phyloP scores from a whole-genome alignment of 2,797 vertebrate species.

The Clamator glandarius region DNA sequence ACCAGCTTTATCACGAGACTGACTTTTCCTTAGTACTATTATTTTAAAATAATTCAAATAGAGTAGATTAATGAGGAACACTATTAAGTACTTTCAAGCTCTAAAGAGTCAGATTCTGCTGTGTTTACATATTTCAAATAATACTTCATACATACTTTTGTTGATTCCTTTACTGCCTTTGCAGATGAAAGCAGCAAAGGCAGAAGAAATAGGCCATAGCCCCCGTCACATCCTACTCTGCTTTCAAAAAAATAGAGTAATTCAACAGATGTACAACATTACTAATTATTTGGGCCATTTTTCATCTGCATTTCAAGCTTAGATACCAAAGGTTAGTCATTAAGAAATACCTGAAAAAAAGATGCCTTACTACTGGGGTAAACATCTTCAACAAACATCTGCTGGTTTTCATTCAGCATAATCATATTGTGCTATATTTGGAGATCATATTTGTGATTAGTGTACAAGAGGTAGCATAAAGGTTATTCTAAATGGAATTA shows the following conservation, averaged over 20 bases:
- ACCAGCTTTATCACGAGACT: not conserved
- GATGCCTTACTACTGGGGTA: not conserved
- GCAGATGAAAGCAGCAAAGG: not conserved
- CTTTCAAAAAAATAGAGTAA: not conserved
- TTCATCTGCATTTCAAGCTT: not conserved
- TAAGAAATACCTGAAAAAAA: not conserved
- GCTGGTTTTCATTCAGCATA: not conserved
- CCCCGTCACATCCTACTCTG: not conserved
- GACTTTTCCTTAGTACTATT: not conserved
- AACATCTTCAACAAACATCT: not conserved
- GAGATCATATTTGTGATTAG: not conserved
- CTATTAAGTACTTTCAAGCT: not conserved
- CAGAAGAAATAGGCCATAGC: not conserved
- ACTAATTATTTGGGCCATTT: not conserved
- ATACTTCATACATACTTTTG: not conserved
- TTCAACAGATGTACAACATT: not conserved
- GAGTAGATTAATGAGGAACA: not conserved
- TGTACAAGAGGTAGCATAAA: not conserved
- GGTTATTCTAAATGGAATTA: not conserved
- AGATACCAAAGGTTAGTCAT: not conserved
- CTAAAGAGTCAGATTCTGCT: not conserved
- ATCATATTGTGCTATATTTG: not conserved
- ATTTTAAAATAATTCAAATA: not conserved
- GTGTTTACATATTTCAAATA: not conserved
- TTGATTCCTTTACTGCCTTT: not conserved